Evolutionary conservation across 2,113 vertebrate genomes (phyloP), one percentile per base, ranked within the genome.

Genomic region (Sceloporus tristichus): DNA sequence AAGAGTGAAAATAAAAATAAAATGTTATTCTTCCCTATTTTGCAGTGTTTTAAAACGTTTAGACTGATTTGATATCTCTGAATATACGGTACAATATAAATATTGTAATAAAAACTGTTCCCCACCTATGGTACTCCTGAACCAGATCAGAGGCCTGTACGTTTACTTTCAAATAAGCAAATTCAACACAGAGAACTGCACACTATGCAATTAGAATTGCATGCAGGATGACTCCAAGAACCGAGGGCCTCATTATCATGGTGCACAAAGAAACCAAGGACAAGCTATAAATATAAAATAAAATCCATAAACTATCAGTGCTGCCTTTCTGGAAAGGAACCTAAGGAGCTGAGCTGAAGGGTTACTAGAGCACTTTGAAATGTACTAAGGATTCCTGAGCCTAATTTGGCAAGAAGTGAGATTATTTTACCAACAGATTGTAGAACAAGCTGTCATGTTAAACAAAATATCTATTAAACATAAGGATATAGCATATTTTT

Each of bases 401-500:
- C 59, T 62, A 62, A 21, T 48, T 42, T 62, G 54, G 14, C 23
- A 76, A 18, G 23, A 65, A 42, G 23, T 2, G 9, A 65, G 29
- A 70, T 56, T 42, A 13, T 16, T 71, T 83, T 54, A 9, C 29
- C 54, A 84, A 14, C 9, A 74, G 82, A 2, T 42, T 75, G 34
- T 27, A 85, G n/a, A 40, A 6, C 10, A 59, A 62, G 3, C 34
- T 85, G 83, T 0, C 38, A 71, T 90, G 9, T 9, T 23, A 34
- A 86, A 13, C 1, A 85, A 19, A 29, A 74, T 66, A 25, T 81
- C 29, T 75, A 1, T 68, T 79, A 82, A 40, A 40, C 10, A 34
- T 87, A 89, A 75, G 76, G 2, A 16, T 0, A 40, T 77, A 42
- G 89, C 86, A 13, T 86, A 82, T 3, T 73, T 56, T 82, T 87